A percentile compares a stretch with the other conserved stretches of the same genome.
Evolutionary conservation across 2,797 vertebrate genomes (phyloP).

Genomic region (Eleutherodactylus coqui): DNA sequence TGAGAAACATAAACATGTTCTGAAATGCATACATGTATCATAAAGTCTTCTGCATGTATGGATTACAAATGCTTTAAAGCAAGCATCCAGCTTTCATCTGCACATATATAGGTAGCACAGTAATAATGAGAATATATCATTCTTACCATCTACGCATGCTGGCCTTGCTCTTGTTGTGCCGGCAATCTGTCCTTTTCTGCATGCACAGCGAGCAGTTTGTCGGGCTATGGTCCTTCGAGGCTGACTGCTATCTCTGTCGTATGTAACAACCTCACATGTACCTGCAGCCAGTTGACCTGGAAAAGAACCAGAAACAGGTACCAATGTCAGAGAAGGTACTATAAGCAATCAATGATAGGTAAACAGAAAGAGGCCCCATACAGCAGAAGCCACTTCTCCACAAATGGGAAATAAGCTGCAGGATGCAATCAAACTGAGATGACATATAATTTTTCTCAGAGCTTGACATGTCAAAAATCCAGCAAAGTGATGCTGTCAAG

Average conservation of each 20-base stretch:
- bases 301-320: slow-evolving; percentile 70
- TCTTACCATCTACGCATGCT: slow-evolving; percentile 97
- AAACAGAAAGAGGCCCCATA: slow-evolving; percentile 67
- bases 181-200: slow-evolving; percentile 98
- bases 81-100: too few species aligned
- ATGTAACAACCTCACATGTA: slow-evolving; percentile 96
- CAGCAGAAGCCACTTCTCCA: slow-evolving; percentile 67
- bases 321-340: slow-evolving; percentile 73
- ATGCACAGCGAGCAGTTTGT: slow-evolving; percentile 97
- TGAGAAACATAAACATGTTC: slow-evolving; percentile 32
- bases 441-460: slow-evolving; percentile 64
- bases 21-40: slow-evolving; percentile 25
- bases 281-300: slow-evolving; percentile 98
- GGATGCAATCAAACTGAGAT: slow-evolving; percentile 62
- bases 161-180: slow-evolving; percentile 97
- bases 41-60: slow-evolving; percentile 5
- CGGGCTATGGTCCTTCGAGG: slow-evolving; percentile 97
- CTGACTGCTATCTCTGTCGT: slow-evolving; percentile 99
- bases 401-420: slow-evolving; percentile 67
- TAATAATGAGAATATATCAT: not conserved
- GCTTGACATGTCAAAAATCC: slow-evolving; percentile 55
- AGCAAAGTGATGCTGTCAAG: slow-evolving; percentile 53
- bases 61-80: not conserved
- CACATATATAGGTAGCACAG: not conserved
- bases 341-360: slow-evolving; percentile 69